Evolutionary conservation across 2,888 invertebrate genomes (phyloP).

Genomic region (Drosophila colorata): DNA sequence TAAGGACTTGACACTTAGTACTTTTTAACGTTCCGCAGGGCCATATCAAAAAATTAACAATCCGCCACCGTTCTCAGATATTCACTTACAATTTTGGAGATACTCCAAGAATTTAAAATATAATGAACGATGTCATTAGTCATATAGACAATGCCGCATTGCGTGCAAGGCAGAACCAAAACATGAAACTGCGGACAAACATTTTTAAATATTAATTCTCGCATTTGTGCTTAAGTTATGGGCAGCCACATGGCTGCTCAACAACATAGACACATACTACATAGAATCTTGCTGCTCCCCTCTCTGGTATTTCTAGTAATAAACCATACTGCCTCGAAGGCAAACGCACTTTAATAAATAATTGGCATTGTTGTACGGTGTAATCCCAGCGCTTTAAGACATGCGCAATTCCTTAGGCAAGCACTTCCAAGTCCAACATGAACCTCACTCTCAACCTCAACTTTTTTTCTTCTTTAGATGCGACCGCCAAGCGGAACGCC

Average conservation of each 20-base stretch:
- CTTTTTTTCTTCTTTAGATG: slow-evolving; percentile 20
- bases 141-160: slow-evolving; percentile 78
- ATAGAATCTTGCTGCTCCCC: background rate
- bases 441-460: slow-evolving; percentile 4
- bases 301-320: slow-evolving; percentile 14
- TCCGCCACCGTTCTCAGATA: slow-evolving; percentile 37
- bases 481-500: slow-evolving; percentile 69
- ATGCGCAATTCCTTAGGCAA: slow-evolving; percentile 7
- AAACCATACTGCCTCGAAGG: slow-evolving; percentile 28
- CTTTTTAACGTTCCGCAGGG: background rate
- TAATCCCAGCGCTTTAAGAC: slow-evolving; percentile 65
- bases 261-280: background rate
- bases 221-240: slow-evolving; percentile 74
- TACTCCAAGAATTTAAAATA: slow-evolving; percentile 81
- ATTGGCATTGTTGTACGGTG: slow-evolving; percentile 73
- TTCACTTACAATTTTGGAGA: slow-evolving; percentile 67
- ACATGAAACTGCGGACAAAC: slow-evolving; percentile 32
- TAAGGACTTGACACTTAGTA: background rate
- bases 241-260: slow-evolving; percentile 39
- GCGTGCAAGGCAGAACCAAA: slow-evolving; percentile 26
- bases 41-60: background rate
- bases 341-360: slow-evolving; percentile 77
- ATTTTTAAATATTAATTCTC: slow-evolving; percentile 74
- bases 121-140: slow-evolving; percentile 85
- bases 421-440: slow-evolving; percentile 8